Evolutionary conservation across 2,888 invertebrate species (phyloP).

Genomic region (Calameuta filiformis): DNA sequence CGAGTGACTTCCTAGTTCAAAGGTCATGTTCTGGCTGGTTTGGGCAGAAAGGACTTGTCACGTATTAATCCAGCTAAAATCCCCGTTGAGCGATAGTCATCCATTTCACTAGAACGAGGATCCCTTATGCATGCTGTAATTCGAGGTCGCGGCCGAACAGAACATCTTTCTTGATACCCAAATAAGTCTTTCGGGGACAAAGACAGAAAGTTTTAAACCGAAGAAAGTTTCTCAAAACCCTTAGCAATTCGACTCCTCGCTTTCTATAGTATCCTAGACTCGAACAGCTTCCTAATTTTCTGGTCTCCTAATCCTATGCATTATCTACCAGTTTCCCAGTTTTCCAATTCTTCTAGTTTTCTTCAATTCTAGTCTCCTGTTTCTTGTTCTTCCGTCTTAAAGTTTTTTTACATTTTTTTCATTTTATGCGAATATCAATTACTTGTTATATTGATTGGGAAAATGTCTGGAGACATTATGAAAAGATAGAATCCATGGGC

Average conservation of each 20-base stretch:
- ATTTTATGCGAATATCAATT: not conserved
- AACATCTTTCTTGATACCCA: constrained; percentile 33
- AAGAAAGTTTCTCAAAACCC: constrained; percentile 36
- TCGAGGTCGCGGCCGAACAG: constrained; percentile 38
- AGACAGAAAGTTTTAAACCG: constrained; percentile 38
- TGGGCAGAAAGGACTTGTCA: constrained; percentile 19
- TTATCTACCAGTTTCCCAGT: not conserved
- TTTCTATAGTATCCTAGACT: not conserved
- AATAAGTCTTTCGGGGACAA: constrained; percentile 9
- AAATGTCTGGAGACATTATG: not conserved
- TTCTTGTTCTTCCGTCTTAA: not conserved
- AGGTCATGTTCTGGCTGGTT: constrained; percentile 3
- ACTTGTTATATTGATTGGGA: not conserved
- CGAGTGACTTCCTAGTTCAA: not conserved
- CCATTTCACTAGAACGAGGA: constrained; percentile 41
- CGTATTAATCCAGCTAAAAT: constrained; percentile 39
- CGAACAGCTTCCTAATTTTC: not conserved
- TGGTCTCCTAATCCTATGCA: not conserved
- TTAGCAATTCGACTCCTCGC: constrained; percentile 32
- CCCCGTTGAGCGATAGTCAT: constrained; percentile 32
- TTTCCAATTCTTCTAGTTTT: not conserved
- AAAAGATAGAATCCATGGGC: not conserved
- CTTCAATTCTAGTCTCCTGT: not conserved
- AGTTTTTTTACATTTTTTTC: not conserved
- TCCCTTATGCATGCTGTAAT: constrained; percentile 46